These are phyloP conservation scores for Hippocampus comes DNA, from an alignment of 2,113 vertebrate genomes.

Conservation along the genomic window DNA sequence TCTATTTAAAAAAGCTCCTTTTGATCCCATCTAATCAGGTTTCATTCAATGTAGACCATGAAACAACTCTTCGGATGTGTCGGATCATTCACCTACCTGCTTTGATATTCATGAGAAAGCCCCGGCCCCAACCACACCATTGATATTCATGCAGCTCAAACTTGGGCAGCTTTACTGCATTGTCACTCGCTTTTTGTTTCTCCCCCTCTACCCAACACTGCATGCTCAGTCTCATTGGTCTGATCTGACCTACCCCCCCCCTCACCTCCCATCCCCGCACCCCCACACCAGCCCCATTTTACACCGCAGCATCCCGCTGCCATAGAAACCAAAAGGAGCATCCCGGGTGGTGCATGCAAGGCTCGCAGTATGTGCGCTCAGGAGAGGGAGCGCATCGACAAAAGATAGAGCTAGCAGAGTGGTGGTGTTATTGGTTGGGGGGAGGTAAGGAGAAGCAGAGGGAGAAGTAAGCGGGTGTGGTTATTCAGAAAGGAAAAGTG, in stretches of 20 bases:
- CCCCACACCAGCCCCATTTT: background rate
- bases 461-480: slow-evolving; percentile 32
- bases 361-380: background rate
- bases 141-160: slow-evolving; percentile 61
- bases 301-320: slow-evolving; percentile 9
- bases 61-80: slow-evolving; percentile 54
- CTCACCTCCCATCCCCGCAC: too few relatives aligned
- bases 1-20: slow-evolving; percentile 7
- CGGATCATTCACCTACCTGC: slow-evolving; percentile 56
- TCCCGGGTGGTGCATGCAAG: slow-evolving; percentile 8
- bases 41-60: slow-evolving; percentile 41
- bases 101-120: slow-evolving; percentile 73
- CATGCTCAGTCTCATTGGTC: slow-evolving; percentile 7
- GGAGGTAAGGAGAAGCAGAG: slow-evolving; percentile 4
- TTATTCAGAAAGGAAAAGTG: slow-evolving; percentile 58
- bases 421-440: slow-evolving; percentile 2
- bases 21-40: slow-evolving; percentile 52
- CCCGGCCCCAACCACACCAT: slow-evolving; percentile 25
- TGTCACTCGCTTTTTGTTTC: slow-evolving; percentile 12
- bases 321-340: slow-evolving; percentile 12
- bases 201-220: background rate
- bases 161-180: slow-evolving; percentile 59
- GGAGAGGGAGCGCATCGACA: background rate
- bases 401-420: background rate
- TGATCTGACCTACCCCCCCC: background rate